Conservation (phyloP, 2,113 vertebrate genomes). For the Nyctereutes procyonoides region DNA sequence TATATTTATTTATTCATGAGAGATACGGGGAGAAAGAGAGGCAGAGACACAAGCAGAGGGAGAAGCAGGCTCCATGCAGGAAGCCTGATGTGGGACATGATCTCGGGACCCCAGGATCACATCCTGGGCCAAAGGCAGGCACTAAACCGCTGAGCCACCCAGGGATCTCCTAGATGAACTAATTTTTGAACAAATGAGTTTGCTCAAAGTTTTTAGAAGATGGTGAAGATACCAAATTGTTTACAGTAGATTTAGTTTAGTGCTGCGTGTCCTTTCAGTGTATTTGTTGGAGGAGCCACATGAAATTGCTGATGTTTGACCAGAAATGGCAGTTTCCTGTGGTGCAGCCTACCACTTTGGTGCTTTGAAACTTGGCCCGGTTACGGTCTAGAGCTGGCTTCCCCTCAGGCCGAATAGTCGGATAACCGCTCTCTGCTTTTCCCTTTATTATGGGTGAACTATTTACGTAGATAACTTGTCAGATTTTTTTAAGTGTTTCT, state of each 20-base stretch:
- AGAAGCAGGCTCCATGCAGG: too few species aligned
- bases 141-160: background rate
- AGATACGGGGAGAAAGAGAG: too few species aligned
- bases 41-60: too few species aligned
- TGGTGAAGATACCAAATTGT: background rate
- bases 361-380: background rate
- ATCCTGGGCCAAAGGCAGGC: too few species aligned
- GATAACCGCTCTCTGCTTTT: background rate
- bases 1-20: too few species aligned
- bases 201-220: background rate
- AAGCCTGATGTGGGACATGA: too few species aligned
- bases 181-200: background rate
- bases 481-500: background rate
- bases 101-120: too few species aligned
- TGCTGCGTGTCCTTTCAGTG: background rate
- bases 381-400: background rate
- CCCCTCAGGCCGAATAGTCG: background rate
- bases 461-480: slow-evolving; percentile 45
- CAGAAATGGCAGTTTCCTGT: background rate
- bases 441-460: slow-evolving; percentile 27
- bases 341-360: background rate
- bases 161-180: background rate
- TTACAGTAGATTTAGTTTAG: background rate
- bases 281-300: background rate
- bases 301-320: background rate